Conservation (phyloP, 1,140 invertebrate species). For the Drosophila fuyamai region DNA sequence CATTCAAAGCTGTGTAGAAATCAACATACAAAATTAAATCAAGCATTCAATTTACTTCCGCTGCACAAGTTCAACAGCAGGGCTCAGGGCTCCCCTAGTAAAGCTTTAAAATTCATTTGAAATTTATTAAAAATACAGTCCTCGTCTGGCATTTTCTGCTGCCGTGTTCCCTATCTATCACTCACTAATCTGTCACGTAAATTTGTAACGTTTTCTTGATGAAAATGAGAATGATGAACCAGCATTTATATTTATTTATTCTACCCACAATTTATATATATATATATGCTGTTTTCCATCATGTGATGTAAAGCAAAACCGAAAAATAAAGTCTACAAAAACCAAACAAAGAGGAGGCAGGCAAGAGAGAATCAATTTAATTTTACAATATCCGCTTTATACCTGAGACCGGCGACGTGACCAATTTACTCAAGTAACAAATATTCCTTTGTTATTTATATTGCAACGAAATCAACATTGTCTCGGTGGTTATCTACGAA, state of each 20-base stretch:
- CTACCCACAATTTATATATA: constrained; percentile 56
- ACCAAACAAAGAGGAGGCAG: constrained; percentile 11
- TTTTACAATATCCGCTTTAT: constrained; percentile 83
- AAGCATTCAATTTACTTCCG: neutral
- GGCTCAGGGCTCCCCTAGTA: neutral
- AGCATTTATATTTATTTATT: constrained; percentile 79
- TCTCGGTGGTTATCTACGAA: neutral
- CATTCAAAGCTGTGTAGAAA: neutral
- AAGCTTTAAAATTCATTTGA: constrained; percentile 59
- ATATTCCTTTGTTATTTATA: constrained; percentile 73
- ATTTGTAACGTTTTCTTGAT: constrained; percentile 70
- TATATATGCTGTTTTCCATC: constrained; percentile 59
- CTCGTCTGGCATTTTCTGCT: constrained; percentile 9
- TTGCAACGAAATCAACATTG: constrained; percentile 65
- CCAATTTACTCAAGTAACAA: constrained; percentile 79
- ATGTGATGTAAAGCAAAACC: constrained; percentile 57
- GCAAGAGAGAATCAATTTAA: constrained; percentile 71
- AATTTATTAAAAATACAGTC: constrained; percentile 54
- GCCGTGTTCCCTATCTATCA: constrained; percentile 15
- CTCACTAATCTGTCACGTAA: constrained; percentile 77
- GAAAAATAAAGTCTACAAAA: constrained; percentile 24
- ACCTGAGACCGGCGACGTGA: constrained; percentile 73
- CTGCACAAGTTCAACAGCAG: neutral
- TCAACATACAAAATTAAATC: too few species aligned
- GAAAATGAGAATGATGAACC: constrained; percentile 70